Base-by-base conservation (phyloP, 2,797 vertebrate genomes). In the Enteromius treurensis region DNA sequence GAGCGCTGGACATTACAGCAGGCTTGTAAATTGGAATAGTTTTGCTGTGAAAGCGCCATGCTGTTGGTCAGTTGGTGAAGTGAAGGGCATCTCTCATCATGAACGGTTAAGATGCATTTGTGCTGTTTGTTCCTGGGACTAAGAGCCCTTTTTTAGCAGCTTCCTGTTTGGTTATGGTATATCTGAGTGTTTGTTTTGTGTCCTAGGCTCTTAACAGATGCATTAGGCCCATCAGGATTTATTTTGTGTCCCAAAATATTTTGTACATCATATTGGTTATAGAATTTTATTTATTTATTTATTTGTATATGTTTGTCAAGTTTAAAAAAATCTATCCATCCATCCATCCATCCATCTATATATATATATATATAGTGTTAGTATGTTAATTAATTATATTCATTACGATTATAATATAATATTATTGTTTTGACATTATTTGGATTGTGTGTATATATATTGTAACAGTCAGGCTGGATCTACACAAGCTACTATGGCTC, bases 131-230 rank as follows among this genome's bases (percentile, higher is more conserved):
- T 76, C 45, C 58, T 70, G 51, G 49, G 42, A 34, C 51, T 76
- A 11, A 60, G 21, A 29, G 64, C 6, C 29, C 32, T 42, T 53
- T 60, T 45, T 68, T n/a, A 15, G 32, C n/a, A 32, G 17, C 17
- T 78, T 80, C n/a, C 21, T 85, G 79, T 40, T 45, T 81, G 75
- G 58, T 68, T 73, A 23, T 34, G 13, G 10, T 37, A 37, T 23
- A 45, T 65, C 8, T 78, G 42, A 78, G 29, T 49, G 23, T 26
- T 79, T 37, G 21, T 37, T 49, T 58, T 55, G 32, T 37, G 17
- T 74, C 19, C 11, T 34, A 40, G 3, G 53, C 23, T 15, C 11
- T 76, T 21, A 26, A 76, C 5, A 29, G 7, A 3, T 65, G 29
- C n/a, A 76, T 40, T 58, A n/a, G 11, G 29, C 9, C 19, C 6